Evolutionary conservation across 2,113 vertebrate species (phyloP).

Genomic region (Climacteris rufus): DNA sequence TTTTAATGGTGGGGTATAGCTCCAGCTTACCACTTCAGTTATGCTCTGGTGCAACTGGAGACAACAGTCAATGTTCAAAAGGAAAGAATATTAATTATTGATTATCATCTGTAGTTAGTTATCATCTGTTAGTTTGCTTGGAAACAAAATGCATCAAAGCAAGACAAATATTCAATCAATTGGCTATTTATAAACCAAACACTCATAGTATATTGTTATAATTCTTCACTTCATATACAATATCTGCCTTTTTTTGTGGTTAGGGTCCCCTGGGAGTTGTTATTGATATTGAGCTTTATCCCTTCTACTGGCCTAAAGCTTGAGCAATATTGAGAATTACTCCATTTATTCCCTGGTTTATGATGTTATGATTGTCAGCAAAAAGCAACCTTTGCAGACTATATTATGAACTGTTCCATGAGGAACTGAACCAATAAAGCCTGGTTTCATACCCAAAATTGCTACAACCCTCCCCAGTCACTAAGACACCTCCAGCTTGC

Average conservation of each 20-base stretch:
- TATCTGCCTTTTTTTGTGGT: not conserved
- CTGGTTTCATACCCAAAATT: not conserved
- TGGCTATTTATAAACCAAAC: not conserved
- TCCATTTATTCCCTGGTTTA: not conserved
- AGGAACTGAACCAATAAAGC: not conserved
- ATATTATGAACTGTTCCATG: not conserved
- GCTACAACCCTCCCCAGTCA: not conserved
- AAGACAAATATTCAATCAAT: not conserved
- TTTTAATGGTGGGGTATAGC: not conserved
- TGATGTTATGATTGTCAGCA: not conserved
- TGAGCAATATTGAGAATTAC: not conserved
- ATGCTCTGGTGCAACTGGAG: not conserved
- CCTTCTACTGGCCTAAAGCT: not conserved
- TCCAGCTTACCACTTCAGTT: not conserved
- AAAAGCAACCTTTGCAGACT: not conserved
- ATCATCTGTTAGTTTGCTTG: not conserved
- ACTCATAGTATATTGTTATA: not conserved
- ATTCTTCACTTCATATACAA: not conserved
- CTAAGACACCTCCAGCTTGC: not conserved
- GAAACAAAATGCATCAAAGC: not conserved
- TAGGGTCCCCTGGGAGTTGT: not conserved
- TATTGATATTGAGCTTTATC: not conserved
- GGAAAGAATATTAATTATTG: not conserved
- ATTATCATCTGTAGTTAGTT: not conserved
- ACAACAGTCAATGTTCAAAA: not conserved